A percentile compares a stretch with the other conserved stretches of the same genome.
Conservation (phyloP, 2,888 invertebrate species). For the Nycteola revayana region DNA sequence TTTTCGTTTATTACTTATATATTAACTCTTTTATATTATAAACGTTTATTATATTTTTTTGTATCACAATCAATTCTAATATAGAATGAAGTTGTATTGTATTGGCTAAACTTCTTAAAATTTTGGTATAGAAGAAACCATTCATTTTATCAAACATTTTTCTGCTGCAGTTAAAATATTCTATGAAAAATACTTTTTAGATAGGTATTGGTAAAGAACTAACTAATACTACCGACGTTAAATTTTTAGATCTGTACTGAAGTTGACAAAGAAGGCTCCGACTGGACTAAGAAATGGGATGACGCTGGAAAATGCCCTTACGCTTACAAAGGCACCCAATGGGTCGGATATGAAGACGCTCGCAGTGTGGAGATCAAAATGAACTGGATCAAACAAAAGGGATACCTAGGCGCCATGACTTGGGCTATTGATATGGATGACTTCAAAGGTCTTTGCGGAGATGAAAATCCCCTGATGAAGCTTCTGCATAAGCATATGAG, state of each 20-base stretch:
- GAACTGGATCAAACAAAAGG: constrained; percentile 92
- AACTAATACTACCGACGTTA: too few relatives aligned
- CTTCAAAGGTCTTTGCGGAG: constrained; percentile 91
- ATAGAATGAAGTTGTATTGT: too few relatives aligned
- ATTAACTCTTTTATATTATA: too few relatives aligned
- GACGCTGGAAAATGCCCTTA: constrained; percentile 91
- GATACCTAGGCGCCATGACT: constrained; percentile 92
- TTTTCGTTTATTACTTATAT: too few relatives aligned
- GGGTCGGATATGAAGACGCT: constrained; percentile 95
- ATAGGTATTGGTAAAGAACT: too few relatives aligned
- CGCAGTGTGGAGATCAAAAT: constrained; percentile 93
- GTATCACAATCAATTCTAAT: too few relatives aligned
- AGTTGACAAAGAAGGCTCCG: constrained; percentile 84
- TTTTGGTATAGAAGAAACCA: too few relatives aligned
- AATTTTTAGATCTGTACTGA: constrained; percentile 89
- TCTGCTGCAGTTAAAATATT: too few relatives aligned
- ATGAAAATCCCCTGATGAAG: constrained; percentile 87
- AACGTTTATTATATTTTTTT: too few relatives aligned
- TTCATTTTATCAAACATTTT: too few relatives aligned
- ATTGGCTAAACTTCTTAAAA: too few relatives aligned
- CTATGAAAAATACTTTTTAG: too few relatives aligned
- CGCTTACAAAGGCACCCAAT: constrained; percentile 92
- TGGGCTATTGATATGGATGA: constrained; percentile 98
- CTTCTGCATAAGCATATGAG: constrained; percentile 88
- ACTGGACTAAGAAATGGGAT: constrained; percentile 94